Base-by-base conservation (phyloP, 53 echinoderm and acorn worm genomes). In the Paracentrotus lividus region DNA sequence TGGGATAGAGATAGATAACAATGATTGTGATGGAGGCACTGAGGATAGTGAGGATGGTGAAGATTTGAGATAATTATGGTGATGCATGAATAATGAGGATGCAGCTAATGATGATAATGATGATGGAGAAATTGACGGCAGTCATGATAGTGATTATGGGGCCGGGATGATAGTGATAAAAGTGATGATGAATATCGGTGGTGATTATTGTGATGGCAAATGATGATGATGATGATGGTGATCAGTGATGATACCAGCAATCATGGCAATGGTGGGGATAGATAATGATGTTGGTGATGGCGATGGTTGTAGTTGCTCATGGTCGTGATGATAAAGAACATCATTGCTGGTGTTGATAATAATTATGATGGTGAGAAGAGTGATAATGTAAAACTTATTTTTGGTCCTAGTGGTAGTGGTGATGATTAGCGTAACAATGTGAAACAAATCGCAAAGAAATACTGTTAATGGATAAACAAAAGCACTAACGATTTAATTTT, bases 51-150 rank as follows among this genome's bases (percentile, higher is more conserved):
- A 33, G 45, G 72, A 36, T 69, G 72, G 9, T 72, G 40, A 72
- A 36, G 72, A 27, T 72, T 40, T 34, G 9, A 36, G 72, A 72
- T 38, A 20, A 36, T 72, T 4, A 72, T 72, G 38, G 0, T 69
- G 29, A 3, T n/a, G n/a, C n/a, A n/a, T n/a, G n/a, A n/a, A n/a
- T n/a, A n/a, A n/a, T n/a, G n/a, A n/a, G n/a, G n/a, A n/a, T n/a
- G n/a, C n/a, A n/a, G n/a, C n/a, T n/a, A n/a, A n/a, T 52, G 85
- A 56, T 86, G 34, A 34, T 86, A 56, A 56, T 86, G 38, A 86
- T 85, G 53, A 29, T 51, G 26, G 12, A 51, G 45, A 84, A 10
- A 34, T 9, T 45, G 32, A 53, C 2, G 7, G 52, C 2, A 8
- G 26, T 6, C 29, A 51, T 85, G 85, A 52, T 85, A 8, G 27